phyloP scores from a whole-genome alignment of 2,113 vertebrate species.

The Neofelis nebulosa region DNA sequence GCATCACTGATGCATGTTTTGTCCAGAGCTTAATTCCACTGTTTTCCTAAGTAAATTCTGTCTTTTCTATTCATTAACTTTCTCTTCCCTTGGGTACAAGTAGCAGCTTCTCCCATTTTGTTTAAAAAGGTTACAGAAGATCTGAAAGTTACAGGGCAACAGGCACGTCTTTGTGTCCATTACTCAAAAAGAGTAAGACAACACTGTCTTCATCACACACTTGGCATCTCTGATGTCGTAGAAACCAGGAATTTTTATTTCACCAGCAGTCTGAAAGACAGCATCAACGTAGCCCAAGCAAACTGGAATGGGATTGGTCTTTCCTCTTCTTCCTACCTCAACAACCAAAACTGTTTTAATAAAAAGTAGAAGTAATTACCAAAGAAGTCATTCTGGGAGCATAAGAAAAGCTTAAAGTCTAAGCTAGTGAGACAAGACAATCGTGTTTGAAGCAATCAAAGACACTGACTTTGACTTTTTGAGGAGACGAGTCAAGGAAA shows the following conservation, averaged over 20 bases:
- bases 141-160: slow-evolving; percentile 78
- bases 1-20: slow-evolving; percentile 87
- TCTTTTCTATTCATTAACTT: slow-evolving; percentile 88
- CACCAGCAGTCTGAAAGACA: background rate
- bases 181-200: slow-evolving; percentile 18
- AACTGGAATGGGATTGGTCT: background rate
- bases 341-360: background rate
- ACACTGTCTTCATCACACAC: slow-evolving; percentile 22
- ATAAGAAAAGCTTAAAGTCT: background rate
- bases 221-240: background rate
- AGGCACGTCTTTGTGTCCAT: slow-evolving; percentile 67
- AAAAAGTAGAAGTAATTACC: background rate
- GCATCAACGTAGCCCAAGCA: background rate
- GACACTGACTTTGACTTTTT: background rate
- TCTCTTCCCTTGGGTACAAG: slow-evolving; percentile 86
- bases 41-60: slow-evolving; percentile 88
- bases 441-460: background rate
- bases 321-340: slow-evolving; percentile 27
- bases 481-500: background rate
- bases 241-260: background rate
- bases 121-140: slow-evolving; percentile 82
- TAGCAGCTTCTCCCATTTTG: slow-evolving; percentile 80
- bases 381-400: background rate
- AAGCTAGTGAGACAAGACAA: background rate
- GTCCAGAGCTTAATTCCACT: slow-evolving; percentile 87